Conservation (phyloP, 2,797 vertebrate genomes). For the Sebastiscus tertius region DNA sequence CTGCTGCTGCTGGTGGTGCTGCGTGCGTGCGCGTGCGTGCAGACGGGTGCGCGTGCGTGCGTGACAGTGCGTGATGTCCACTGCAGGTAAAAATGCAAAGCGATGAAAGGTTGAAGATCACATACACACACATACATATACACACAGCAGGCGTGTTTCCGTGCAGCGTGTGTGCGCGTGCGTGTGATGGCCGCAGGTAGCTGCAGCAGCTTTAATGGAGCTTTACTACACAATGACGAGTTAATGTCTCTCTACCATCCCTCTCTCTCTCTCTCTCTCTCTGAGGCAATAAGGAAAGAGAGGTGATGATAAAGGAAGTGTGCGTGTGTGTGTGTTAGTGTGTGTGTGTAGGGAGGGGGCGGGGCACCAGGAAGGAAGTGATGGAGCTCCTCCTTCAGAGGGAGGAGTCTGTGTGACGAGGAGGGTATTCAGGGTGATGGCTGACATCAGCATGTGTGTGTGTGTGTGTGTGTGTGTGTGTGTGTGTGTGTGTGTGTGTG, state of each 20-base stretch:
- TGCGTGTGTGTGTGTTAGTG: constrained; percentile 3
- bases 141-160: neutral
- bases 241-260: constrained; percentile 28
- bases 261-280: constrained; percentile 27
- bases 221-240: constrained; percentile 47
- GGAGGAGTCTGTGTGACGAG: constrained; percentile 44
- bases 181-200: constrained; percentile 29
- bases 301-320: constrained; percentile 19
- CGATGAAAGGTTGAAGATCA: constrained; percentile 46
- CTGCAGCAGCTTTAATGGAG: constrained; percentile 52
- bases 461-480: constrained; percentile 11
- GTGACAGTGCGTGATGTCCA: constrained; percentile 49
- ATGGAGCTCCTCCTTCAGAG: constrained; percentile 36
- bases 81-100: constrained; percentile 69
- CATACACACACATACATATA: constrained; percentile 5
- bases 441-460: constrained; percentile 54
- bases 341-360: neutral
- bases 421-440: constrained; percentile 45
- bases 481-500: constrained; percentile 9
- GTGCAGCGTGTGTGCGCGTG: neutral
- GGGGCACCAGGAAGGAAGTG: constrained; percentile 22
- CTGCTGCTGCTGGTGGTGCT: constrained; percentile 44
- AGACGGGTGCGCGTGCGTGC: neutral
- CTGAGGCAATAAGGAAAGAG: constrained; percentile 12
- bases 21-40: constrained; percentile 5